Evolutionary conservation across 2,888 invertebrate species (phyloP).

Genomic region (Halocaridina rubra): DNA sequence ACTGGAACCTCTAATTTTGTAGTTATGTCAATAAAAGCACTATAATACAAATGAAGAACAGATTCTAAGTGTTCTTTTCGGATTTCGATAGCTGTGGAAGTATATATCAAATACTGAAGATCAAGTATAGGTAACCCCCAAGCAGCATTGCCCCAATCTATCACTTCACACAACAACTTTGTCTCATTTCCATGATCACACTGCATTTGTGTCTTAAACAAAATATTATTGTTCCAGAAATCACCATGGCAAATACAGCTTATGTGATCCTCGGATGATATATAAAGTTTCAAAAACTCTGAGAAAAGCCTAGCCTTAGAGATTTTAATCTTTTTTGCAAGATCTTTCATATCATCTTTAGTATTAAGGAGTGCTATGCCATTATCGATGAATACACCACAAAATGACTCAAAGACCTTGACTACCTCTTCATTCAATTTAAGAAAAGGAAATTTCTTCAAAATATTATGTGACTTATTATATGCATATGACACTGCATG

Average conservation of each 20-base stretch:
- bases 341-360: conserved; percentile 36
- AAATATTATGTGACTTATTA: neutral
- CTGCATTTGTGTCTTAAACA: too few species aligned
- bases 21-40: conserved; percentile 36
- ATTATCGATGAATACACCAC: neutral
- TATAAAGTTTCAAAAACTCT: neutral
- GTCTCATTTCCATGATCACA: too few species aligned
- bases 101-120: conserved; percentile 45
- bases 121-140: conserved; percentile 45
- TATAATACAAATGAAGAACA: conserved; percentile 41
- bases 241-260: conserved; percentile 52
- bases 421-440: neutral
- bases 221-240: conserved; percentile 45
- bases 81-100: conserved; percentile 27
- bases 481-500: conserved; percentile 47
- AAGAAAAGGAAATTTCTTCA: conserved; percentile 12
- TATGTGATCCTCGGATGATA: neutral
- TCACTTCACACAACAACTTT: too few species aligned
- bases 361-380: conserved; percentile 6
- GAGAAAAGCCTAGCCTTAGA: neutral
- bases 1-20: conserved; percentile 14
- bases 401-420: neutral
- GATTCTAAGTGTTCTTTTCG: conserved; percentile 23
- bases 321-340: conserved; percentile 17
- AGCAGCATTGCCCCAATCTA: conserved; percentile 47